Conservation (phyloP, 2,888 invertebrate species). For the Drosophila parthenogenetica region DNA sequence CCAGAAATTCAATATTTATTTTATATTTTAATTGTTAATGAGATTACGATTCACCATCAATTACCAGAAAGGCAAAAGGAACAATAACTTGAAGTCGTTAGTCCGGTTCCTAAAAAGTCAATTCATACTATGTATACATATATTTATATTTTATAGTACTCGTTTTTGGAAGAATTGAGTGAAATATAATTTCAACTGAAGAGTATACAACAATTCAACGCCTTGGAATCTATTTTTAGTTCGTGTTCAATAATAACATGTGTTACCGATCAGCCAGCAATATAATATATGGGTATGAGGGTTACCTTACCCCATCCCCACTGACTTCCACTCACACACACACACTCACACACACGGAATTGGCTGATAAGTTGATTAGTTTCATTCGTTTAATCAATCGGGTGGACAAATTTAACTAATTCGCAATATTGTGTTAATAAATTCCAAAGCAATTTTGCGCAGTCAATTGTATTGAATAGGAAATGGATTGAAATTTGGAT, state of each 20-base stretch:
- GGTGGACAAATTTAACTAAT: conserved; percentile 36
- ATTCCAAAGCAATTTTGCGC: conserved; percentile 21
- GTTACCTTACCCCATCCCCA: not conserved
- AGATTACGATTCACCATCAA: too few species aligned
- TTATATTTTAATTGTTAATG: too few species aligned
- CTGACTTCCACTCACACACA: not conserved
- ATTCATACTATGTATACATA: not conserved
- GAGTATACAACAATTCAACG: conserved; percentile 4
- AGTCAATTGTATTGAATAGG: conserved; percentile 24
- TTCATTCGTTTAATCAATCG: conserved; percentile 29
- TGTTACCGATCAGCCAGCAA: conserved; percentile 19
- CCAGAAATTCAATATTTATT: too few species aligned
- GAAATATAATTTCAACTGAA: not conserved
- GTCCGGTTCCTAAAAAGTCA: not conserved
- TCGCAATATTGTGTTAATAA: conserved; percentile 43
- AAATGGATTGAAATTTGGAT: conserved; percentile 18
- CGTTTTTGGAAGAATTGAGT: not conserved
- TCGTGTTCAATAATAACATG: conserved; percentile 19
- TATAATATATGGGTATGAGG: not conserved
- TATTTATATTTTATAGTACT: not conserved
- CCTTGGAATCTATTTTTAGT: not conserved
- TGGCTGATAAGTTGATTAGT: conserved; percentile 45
- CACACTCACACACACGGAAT: not conserved
- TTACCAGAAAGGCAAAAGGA: too few species aligned
- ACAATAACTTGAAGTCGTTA: too few species aligned